Evolutionary conservation across 2,888 invertebrate genomes (phyloP), one percentile per base, ranked within the genome.

Genomic region (Scrobipalpa atriplicella): DNA sequence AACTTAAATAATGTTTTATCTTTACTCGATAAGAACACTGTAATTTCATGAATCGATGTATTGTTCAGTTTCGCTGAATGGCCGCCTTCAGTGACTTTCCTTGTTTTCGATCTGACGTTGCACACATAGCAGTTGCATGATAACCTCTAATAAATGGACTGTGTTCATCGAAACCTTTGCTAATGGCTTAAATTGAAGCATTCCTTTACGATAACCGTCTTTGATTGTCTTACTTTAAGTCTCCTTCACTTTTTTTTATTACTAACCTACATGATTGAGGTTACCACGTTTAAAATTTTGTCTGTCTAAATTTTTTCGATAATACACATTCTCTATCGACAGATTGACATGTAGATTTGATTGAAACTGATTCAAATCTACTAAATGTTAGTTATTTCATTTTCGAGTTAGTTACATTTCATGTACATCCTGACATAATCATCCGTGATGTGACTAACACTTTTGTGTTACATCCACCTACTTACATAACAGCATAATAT

Each of bases 101-200:
- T 67, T 67, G 64, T 64, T 67, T 64, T 58, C n/a, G 41, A 39
- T 16, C 62, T 41, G 61, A 41, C 56, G 56, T 29, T 58, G 18
- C 47, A 19, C 29, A n/a, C 43, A 62, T 58, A 47, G 51, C 51
- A 47, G 60, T 63, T 36, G 62, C 61, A 64, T 67, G 67, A 67
- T 67, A 67, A 73, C 66, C 56, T n/a, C 63, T 43, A n/a, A 65
- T 70, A 60, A 73, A 69, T 69, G 66, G 56, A 58, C 36, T 36
- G 16, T 51, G 62, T 65, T 47, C 62, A 65, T 58, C n/a, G 58
- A 38, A 58, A 38, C 58, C 63, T 62, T 67, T 16, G 19, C 58
- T 71, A 73, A 74, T 65, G 74, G 68, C 66, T 63, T 69, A 66
- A 72, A 75, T 75, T 72, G 69, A 67, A 70, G 68, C 75, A 75